Conservation (phyloP, 2,113 vertebrate genomes). For the Dendrocopos noguchii region DNA sequence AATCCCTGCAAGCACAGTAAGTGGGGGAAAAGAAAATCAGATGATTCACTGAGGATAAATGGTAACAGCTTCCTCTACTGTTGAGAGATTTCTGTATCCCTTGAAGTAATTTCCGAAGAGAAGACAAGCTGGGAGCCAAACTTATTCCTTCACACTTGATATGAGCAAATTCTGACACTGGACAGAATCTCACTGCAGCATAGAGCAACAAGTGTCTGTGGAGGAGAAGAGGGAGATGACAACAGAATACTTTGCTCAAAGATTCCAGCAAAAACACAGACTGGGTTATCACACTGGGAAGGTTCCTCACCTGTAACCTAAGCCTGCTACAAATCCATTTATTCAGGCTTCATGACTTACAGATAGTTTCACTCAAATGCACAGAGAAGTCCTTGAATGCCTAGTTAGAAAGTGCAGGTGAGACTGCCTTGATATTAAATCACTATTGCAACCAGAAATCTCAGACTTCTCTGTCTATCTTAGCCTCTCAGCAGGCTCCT, state of each 20-base stretch:
- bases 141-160: not conserved
- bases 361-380: not conserved
- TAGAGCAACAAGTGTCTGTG: not conserved
- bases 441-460: not conserved
- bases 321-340: not conserved
- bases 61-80: not conserved
- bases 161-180: not conserved
- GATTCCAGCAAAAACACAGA: not conserved
- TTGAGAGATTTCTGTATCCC: not conserved
- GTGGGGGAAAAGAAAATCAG: not conserved
- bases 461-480: not conserved
- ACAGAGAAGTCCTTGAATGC: not conserved
- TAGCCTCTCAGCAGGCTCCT: not conserved
- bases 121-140: not conserved
- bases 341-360: not conserved
- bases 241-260: not conserved
- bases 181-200: not conserved
- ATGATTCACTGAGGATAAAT: not conserved
- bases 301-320: not conserved
- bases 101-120: not conserved
- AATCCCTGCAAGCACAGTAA: not conserved
- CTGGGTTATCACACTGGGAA: not conserved
- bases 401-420: not conserved
- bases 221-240: not conserved
- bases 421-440: not conserved